A percentile compares a stretch with the other conserved stretches of the same genome.
Evolutionary conservation across 2,888 invertebrate species (phyloP).

Genomic region (Belgica antarctica): DNA sequence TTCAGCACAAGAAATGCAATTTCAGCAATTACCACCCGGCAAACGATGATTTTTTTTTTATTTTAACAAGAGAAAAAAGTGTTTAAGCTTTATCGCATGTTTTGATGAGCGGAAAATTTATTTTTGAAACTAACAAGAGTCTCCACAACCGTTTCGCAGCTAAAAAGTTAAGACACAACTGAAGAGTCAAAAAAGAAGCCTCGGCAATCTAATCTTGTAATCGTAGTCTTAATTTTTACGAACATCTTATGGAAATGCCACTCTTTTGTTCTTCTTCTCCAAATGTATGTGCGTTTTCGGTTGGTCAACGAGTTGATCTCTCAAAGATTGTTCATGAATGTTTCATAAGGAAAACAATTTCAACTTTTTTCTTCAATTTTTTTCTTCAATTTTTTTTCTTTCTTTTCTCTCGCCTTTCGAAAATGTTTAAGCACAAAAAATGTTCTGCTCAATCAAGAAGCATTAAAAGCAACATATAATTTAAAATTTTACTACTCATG

Average conservation of each 20-base stretch:
- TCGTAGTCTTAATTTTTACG: slow-evolving; percentile 43
- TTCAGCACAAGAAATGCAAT: no score
- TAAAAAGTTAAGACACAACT: neutral
- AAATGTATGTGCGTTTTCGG: slow-evolving; percentile 39
- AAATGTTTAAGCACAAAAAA: slow-evolving; percentile 6
- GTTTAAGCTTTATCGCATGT: slow-evolving; percentile 22
- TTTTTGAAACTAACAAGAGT: no score
- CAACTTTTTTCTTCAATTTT: no score
- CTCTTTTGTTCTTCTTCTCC: slow-evolving; percentile 37
- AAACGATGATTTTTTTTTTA: no score
- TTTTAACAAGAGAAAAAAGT: no score
- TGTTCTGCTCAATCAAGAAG: slow-evolving; percentile 32
- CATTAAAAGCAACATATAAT: slow-evolving; percentile 39
- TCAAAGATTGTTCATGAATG: slow-evolving; percentile 32
- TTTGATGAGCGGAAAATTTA: slow-evolving; percentile 19
- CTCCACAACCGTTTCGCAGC: neutral
- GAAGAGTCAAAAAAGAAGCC: neutral
- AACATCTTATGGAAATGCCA: slow-evolving; percentile 33
- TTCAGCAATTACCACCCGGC: no score
- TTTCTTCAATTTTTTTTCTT: neutral
- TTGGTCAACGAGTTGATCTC: slow-evolving; percentile 18
- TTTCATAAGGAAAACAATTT: slow-evolving; percentile 32
- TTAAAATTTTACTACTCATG: slow-evolving; percentile 18
- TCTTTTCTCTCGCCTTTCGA: neutral
- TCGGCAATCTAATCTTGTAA: slow-evolving; percentile 37